Evolutionary conservation across 2,888 invertebrate species (phyloP), one percentile per base, ranked within the genome.

Genomic region (Exocentrus adspersus): DNA sequence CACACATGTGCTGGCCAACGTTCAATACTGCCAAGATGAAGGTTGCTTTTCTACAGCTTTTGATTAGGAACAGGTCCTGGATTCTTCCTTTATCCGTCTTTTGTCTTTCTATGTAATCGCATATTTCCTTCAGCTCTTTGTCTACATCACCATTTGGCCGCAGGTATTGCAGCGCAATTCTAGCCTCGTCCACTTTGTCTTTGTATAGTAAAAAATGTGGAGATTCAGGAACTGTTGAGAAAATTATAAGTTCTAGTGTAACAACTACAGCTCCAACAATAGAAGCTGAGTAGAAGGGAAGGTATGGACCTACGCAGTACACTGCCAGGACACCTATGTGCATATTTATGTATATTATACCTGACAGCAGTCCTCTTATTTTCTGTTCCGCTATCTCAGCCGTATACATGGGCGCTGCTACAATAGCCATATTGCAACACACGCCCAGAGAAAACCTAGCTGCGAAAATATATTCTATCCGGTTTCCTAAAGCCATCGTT

Each of bases 321-420:
- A 81, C 77, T 7, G 80, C 71, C 2, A 82, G 56, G 48, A 80
- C 79, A 28, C 82, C 82, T 9, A 81, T 52, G 6, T 81, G 67
- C 80, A 81, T 80, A 77, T 80, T 80, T 17, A 82, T 72, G 64
- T 81, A 81, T 50, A 81, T 80, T 5, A 80, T 74, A 2, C 81
- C 77, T 0, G 80, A 78, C 24, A 82, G 57, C 48, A 81, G 78
- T 24, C 82, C 82, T 56, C 82, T 62, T 16, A 82, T 80, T 54
- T 77, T 76, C 24, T 80, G 78, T 69, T 82, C 80, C 7, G 82
- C 80, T 30, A 81, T 81, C 72, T 82, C 82, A 1, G 81, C 81
- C 12, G 81, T 77, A 69, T 80, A 82, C 80, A 81, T 81, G 3
- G 82, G 82, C 0, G 80, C 79, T 2, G 81, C 78, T 1, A 82